Evolutionary conservation across 2,113 vertebrate genomes (phyloP).

Genomic region (Sisor rabdophorus): DNA sequence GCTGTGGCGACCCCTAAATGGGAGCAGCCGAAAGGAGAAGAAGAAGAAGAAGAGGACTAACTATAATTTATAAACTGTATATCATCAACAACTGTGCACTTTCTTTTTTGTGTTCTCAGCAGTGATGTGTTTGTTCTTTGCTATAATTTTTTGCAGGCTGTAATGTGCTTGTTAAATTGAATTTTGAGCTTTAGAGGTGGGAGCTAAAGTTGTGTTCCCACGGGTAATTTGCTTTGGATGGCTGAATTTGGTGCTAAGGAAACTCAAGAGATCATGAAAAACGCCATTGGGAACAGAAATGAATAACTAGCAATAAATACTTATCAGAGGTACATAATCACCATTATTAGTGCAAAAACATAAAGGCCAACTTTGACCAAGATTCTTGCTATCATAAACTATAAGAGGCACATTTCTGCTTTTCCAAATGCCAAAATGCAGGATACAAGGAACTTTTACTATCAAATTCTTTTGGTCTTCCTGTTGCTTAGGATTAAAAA

Average conservation of each 20-base stretch:
- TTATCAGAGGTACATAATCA: not conserved
- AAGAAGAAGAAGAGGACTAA: no score
- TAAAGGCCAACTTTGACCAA: not conserved
- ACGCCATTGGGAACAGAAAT: not conserved
- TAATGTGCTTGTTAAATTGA: no score
- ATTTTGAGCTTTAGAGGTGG: not conserved
- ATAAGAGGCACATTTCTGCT: no score
- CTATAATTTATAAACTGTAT: no score
- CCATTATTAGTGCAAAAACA: not conserved
- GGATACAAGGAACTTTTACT: not conserved
- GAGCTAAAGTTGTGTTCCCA: not conserved
- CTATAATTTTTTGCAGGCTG: not conserved
- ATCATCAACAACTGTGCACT: not conserved
- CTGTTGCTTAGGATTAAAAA: no score
- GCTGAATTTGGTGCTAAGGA: not conserved
- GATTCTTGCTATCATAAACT: no score
- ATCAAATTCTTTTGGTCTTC: no score
- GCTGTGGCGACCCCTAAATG: no score
- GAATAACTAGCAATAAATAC: no score
- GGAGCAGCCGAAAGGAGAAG: no score
- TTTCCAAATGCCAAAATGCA: not conserved
- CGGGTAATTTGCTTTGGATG: not conserved
- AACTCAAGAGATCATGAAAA: not conserved
- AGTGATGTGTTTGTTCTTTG: not conserved
- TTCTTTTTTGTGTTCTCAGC: not conserved